Percentiles rank a stretch among this genome's conserved stretches.
These are phyloP conservation scores for Panzeria rudis DNA, from an alignment of 2,888 invertebrate genomes.

Conservation along the genomic window DNA sequence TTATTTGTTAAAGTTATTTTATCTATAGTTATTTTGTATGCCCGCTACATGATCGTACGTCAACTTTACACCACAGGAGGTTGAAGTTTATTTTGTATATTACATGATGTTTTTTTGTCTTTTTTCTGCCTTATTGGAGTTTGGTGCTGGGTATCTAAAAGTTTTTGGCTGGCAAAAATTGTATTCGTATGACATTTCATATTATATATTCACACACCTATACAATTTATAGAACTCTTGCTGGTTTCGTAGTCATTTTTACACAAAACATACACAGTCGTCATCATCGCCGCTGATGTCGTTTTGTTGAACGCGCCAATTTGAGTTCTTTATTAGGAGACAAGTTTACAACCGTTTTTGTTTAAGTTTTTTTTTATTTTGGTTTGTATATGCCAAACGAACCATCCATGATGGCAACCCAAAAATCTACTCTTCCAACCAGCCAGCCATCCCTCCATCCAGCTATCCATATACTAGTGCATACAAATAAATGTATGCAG, in stretches of 20 bases:
- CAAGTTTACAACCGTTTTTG: constrained; percentile 68
- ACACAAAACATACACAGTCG: constrained; percentile 59
- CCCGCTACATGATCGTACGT: constrained; percentile 73
- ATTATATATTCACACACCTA: constrained; percentile 69
- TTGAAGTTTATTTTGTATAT: constrained; percentile 73
- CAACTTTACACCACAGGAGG: constrained; percentile 73
- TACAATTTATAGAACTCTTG: constrained; percentile 65
- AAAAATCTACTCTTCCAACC: constrained; percentile 37
- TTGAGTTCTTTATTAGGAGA: constrained; percentile 74
- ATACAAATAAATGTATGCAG: constrained; percentile 22
- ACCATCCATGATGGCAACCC: constrained; percentile 32
- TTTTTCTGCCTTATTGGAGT: constrained; percentile 30
- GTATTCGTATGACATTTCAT: constrained; percentile 56
- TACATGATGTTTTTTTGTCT: constrained; percentile 75
- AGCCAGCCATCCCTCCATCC: constrained; percentile 13
- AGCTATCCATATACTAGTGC: neutral
- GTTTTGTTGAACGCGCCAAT: constrained; percentile 71
- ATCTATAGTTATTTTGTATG: constrained; percentile 69
- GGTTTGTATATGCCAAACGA: constrained; percentile 12
- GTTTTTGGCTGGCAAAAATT: constrained; percentile 56
- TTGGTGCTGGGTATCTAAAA: constrained; percentile 3
- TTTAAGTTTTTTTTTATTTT: neutral
- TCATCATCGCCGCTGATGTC: constrained; percentile 62
- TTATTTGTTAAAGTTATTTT: constrained; percentile 58
- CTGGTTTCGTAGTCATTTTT: constrained; percentile 66